A percentile compares a stretch with the other conserved stretches of the same genome.
Conservation (phyloP, 2,888 invertebrate genomes). For the Argyresthia albistria region DNA sequence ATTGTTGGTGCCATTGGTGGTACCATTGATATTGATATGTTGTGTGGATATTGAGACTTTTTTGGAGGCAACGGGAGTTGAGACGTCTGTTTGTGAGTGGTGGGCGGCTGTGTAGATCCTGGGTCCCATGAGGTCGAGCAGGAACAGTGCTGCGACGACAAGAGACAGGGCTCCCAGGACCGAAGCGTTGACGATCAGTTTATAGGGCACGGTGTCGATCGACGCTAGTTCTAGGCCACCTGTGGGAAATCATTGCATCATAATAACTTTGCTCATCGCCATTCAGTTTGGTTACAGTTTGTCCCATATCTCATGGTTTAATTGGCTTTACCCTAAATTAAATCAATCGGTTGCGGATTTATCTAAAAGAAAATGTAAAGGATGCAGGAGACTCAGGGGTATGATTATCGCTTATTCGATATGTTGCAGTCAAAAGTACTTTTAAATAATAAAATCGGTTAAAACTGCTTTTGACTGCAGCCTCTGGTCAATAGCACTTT, state of each 20-base stretch:
- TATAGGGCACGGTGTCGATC: conserved; percentile 78
- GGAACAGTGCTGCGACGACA: conserved; percentile 77
- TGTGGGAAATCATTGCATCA: conserved; percentile 20
- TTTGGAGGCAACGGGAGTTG: conserved; percentile 37
- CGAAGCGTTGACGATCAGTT: conserved; percentile 79
- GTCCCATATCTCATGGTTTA: not conserved
- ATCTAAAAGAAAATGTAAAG: too few relatives aligned
- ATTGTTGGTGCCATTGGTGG: too few relatives aligned
- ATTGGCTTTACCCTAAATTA: too few relatives aligned
- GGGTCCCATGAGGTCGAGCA: conserved; percentile 77
- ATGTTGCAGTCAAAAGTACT: too few relatives aligned
- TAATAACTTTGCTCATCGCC: too few relatives aligned
- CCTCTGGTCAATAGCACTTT: too few relatives aligned
- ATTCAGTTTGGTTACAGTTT: too few relatives aligned
- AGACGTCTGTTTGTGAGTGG: conserved; percentile 46
- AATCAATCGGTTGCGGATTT: too few relatives aligned
- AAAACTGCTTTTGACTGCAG: too few relatives aligned
- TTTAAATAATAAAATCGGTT: too few relatives aligned
- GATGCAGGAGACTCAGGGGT: too few relatives aligned
- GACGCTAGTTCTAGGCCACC: conserved; percentile 80
- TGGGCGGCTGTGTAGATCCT: conserved; percentile 52
- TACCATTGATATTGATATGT: conserved; percentile 12
- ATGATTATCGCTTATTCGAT: too few relatives aligned
- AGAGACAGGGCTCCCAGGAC: conserved; percentile 79
- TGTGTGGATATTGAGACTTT: conserved; percentile 39